phyloP scores from a whole-genome alignment of 2,113 vertebrate species.

The Chunga burmeisteri region DNA sequence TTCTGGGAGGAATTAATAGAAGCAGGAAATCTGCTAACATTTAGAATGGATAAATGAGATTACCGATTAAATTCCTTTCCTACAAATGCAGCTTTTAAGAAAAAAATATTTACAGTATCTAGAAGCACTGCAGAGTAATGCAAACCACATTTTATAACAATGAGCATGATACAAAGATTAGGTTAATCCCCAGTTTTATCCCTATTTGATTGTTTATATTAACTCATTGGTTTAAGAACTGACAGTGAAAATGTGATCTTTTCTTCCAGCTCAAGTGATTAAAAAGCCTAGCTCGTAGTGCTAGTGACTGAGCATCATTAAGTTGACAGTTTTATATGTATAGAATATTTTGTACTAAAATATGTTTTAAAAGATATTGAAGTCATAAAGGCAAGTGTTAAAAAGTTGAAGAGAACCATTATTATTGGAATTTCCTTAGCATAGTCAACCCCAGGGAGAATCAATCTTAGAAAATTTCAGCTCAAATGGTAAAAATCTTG shows the following conservation, averaged over 20 bases:
- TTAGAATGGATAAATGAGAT: conserved; percentile 26
- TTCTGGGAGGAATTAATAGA: background rate
- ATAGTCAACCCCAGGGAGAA: background rate
- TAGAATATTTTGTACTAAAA: background rate
- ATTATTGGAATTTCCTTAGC: background rate
- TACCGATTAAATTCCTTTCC: conserved; percentile 13
- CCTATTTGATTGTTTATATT: background rate
- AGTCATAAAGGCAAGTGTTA: background rate
- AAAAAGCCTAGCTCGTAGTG: background rate
- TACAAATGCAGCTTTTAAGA: background rate
- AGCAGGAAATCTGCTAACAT: conserved; percentile 26
- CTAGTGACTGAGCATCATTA: background rate
- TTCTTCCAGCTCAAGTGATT: background rate
- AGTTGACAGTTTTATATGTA: background rate
- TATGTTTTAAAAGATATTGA: background rate
- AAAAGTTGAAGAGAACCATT: background rate
- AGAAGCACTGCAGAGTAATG: background rate
- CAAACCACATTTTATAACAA: background rate
- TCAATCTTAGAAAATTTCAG: background rate
- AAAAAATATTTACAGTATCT: background rate
- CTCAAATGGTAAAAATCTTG: background rate
- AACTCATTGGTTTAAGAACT: background rate
- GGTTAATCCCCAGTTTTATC: background rate
- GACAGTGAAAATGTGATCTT: background rate
- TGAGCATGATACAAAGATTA: background rate